Evolutionary conservation across 2,113 vertebrate species (phyloP), one percentile per base, ranked within the genome.

Genomic region (Rhynchomys soricoides): DNA sequence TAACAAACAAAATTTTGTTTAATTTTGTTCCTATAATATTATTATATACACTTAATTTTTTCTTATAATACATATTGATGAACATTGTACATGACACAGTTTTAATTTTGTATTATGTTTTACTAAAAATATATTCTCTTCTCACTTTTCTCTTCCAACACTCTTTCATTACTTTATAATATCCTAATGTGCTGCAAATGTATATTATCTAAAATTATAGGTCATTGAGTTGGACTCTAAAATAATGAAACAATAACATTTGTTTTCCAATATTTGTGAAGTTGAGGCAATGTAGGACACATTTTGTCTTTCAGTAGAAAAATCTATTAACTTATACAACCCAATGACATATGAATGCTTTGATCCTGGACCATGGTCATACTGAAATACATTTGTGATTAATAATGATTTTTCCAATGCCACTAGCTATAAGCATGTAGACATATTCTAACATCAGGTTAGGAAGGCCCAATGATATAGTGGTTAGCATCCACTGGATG

Each of bases 41-140:
- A 57, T 91, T 87, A 81, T 24, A 82, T 57, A 6, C 78, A 96
- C 93, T 31, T 92, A 78, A 59, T 12, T 74, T 87, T 93, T 83
- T 95, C 40, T 94, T 73, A 1, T 29, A 62, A 91, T 43, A 93
- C 9, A 86, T 52, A 77, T 90, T 71, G 90, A 90, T 70, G 40
- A 22, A 91, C 31, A 43, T 19, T 95, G 1, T 73, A 88, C 11
- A 70, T 26, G 37, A 70, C 9, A 43, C 6, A 21, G 34, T 43
- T 43, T 73, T 75, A 87, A 59, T 77, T 91, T 74, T 93, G 12
- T 88, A 86, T 89, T 88, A 86, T 89, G 48, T 77, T 95, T 75
- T 86, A 13, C 75, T 86, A 5, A 62, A 95, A 96, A 93, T 75
- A 70, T 1, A 21, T 71, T 95, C 13, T 29, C n/a, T 52, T 93